Conservation (phyloP, 2,113 vertebrate genomes). For the Serinus canaria region DNA sequence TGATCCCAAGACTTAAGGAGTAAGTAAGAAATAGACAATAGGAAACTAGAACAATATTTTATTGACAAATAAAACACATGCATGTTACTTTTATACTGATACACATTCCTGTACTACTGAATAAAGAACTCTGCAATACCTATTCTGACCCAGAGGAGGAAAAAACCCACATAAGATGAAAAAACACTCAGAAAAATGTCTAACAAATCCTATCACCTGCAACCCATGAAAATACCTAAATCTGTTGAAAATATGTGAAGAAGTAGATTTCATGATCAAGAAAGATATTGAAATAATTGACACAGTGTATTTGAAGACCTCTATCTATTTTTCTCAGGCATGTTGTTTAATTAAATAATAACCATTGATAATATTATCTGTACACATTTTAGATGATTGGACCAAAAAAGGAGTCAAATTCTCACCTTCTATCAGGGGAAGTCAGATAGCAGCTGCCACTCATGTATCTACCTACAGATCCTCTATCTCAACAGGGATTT, state of each 20-base stretch:
- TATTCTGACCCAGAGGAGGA: background rate
- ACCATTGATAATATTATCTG: background rate
- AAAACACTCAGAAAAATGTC: background rate
- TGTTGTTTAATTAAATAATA: background rate
- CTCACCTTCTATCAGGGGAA: background rate
- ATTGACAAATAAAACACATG: background rate
- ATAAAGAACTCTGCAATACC: background rate
- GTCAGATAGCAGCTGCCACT: background rate
- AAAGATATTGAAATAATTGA: background rate
- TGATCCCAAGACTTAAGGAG: background rate
- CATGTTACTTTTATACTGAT: background rate
- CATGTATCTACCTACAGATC: background rate
- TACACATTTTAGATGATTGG: background rate
- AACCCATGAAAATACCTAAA: background rate
- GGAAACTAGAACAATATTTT: background rate
- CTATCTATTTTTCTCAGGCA: background rate
- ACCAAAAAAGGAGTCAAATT: background rate
- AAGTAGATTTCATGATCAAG: background rate
- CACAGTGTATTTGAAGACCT: background rate
- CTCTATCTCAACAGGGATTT: background rate
- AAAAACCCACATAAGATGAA: background rate
- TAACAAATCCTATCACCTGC: background rate
- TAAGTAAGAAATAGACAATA: background rate
- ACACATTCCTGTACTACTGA: background rate
- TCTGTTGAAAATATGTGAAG: background rate